Conservation (phyloP, 2,888 invertebrate genomes). For the Ormyrus labotus region DNA sequence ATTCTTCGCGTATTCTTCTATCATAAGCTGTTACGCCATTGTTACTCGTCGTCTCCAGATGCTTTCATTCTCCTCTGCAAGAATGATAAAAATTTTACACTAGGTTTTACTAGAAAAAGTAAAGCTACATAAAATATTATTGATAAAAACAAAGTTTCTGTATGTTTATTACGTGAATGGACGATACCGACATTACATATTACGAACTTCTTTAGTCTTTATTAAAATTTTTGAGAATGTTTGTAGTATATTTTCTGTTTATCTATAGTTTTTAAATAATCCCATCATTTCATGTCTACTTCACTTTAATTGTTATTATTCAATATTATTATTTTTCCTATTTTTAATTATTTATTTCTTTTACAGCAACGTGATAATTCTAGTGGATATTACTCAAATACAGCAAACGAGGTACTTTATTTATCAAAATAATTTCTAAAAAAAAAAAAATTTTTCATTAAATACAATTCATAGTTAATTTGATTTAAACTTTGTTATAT, state of each 20-base stretch:
- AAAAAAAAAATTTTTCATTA: not conserved
- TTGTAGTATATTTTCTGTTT: not conserved
- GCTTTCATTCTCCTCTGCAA: constrained; percentile 18
- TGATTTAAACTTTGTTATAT: too few species aligned
- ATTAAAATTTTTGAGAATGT: not conserved
- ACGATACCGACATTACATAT: too few species aligned
- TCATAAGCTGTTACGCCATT: constrained; percentile 38
- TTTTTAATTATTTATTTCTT: not conserved
- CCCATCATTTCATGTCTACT: too few species aligned
- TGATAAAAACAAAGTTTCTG: too few species aligned
- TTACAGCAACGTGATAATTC: constrained; percentile 43
- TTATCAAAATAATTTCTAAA: not conserved
- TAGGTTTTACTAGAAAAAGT: not conserved
- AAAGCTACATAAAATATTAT: too few species aligned
- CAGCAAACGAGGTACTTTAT: constrained; percentile 16
- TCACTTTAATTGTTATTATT: too few species aligned
- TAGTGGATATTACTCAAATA: constrained; percentile 23
- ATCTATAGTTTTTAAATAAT: too few species aligned
- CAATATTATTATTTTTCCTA: not conserved
- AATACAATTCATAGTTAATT: not conserved
- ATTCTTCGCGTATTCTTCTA: constrained; percentile 32
- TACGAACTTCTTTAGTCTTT: not conserved
- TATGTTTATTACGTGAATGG: too few species aligned
- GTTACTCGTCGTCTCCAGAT: constrained; percentile 11
- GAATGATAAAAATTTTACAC: constrained; percentile 8